phyloP scores from a whole-genome alignment of 2,113 vertebrate species.

The Paratilapia polleni region DNA sequence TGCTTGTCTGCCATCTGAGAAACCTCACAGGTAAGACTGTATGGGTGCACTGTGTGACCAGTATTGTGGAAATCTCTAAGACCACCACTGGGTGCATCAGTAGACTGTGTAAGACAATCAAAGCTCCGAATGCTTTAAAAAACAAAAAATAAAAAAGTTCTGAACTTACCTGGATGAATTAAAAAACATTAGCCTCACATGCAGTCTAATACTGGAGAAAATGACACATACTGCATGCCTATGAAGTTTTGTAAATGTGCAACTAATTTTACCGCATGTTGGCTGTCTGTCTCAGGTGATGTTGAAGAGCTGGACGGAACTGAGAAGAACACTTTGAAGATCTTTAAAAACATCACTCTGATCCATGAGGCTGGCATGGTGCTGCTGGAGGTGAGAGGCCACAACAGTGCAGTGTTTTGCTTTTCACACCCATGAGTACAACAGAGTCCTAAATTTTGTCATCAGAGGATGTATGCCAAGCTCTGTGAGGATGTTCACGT shows the following conservation, averaged over 20 bases:
- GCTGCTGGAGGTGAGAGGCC: constrained; percentile 88
- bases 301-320: constrained; percentile 94
- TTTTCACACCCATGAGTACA: neutral
- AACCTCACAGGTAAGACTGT: constrained; percentile 86
- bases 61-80: neutral
- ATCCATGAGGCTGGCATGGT: constrained; percentile 92
- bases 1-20: constrained; percentile 90
- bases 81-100: neutral
- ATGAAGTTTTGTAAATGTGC: neutral
- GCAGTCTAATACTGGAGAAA: neutral
- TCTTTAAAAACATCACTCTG: constrained; percentile 93
- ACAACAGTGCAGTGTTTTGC: neutral
- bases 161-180: too few species aligned
- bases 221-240: neutral
- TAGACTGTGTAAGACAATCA: neutral
- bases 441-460: neutral
- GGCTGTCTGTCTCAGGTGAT: constrained; percentile 81
- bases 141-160: neutral
- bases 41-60: neutral
- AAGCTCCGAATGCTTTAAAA: neutral
- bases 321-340: constrained; percentile 90
- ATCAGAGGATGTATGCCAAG: neutral
- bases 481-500: too few species aligned
- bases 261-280: neutral
- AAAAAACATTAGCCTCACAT: too few species aligned